Conservation (phyloP, 1,140 invertebrate genomes). For the Heliothis subflexa region DNA sequence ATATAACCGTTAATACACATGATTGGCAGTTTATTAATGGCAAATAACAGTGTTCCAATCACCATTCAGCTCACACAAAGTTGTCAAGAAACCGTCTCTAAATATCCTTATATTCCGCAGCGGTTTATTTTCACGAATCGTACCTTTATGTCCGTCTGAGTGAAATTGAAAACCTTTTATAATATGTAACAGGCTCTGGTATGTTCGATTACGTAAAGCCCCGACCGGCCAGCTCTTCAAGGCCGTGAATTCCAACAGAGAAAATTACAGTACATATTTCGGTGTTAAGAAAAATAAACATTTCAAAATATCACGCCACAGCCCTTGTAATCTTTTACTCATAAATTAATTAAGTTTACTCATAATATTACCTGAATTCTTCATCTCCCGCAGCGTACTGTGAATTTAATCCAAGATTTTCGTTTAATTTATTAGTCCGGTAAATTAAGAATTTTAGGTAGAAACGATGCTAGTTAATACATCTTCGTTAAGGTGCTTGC, state of each 20-base stretch:
- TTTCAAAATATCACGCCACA: constrained; percentile 39
- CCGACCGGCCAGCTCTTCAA: constrained; percentile 2
- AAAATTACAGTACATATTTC: constrained; percentile 20
- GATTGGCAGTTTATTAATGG: not conserved
- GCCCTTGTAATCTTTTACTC: constrained; percentile 43
- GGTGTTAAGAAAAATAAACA: constrained; percentile 41
- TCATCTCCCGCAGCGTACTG: constrained; percentile 37
- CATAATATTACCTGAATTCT: constrained; percentile 45
- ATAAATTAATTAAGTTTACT: constrained; percentile 51
- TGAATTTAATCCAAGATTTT: constrained; percentile 43
- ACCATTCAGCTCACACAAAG: not conserved
- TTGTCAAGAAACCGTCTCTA: not conserved
- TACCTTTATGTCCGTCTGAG: constrained; percentile 35
- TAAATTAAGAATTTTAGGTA: constrained; percentile 26
- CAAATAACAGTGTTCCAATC: not conserved
- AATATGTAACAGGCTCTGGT: constrained; percentile 15
- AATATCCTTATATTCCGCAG: constrained; percentile 9
- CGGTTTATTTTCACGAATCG: constrained; percentile 6
- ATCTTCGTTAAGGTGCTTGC: constrained; percentile 1
- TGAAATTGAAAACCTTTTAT: constrained; percentile 15
- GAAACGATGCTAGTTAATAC: constrained; percentile 1
- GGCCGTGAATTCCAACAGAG: constrained; percentile 28
- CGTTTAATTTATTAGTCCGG: constrained; percentile 43
- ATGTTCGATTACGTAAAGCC: constrained; percentile 32
- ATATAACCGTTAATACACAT: not conserved